Evolutionary conservation across 2,113 vertebrate species (phyloP).

Genomic region (Amblyornis subalaris): DNA sequence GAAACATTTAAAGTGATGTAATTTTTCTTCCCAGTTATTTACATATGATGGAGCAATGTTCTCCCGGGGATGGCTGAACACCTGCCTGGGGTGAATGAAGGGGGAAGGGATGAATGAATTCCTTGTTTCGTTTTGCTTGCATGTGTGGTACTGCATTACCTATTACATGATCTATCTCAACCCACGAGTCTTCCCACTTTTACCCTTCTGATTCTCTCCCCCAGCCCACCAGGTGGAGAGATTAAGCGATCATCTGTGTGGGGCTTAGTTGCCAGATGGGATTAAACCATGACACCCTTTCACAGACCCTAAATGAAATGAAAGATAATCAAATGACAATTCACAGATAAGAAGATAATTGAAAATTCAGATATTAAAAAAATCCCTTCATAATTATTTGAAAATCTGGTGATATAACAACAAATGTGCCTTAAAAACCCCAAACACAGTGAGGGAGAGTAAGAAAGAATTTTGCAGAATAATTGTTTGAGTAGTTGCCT

Average conservation of each 20-base stretch:
- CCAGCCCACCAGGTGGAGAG: not conserved
- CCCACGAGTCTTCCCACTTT: not conserved
- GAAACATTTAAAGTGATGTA: no score
- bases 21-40: not conserved
- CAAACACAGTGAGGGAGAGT: not conserved
- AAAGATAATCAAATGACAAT: conserved; percentile 2
- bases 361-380: conserved; percentile 2
- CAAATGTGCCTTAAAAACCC: not conserved
- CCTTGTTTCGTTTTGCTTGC: not conserved
- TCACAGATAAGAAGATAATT: not conserved
- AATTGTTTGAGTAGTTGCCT: not conserved
- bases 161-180: not conserved
- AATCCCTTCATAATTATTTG: not conserved
- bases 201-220: not conserved
- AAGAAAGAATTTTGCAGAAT: not conserved
- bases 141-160: not conserved
- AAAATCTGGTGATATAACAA: not conserved
- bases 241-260: not conserved
- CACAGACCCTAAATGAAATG: not conserved
- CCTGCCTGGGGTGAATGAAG: not conserved
- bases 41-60: not conserved
- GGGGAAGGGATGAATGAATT: not conserved
- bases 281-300: not conserved
- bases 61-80: not conserved
- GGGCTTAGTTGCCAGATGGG: not conserved